Conservation (phyloP, 2,888 invertebrate species). For the Gerosis bhagava region DNA sequence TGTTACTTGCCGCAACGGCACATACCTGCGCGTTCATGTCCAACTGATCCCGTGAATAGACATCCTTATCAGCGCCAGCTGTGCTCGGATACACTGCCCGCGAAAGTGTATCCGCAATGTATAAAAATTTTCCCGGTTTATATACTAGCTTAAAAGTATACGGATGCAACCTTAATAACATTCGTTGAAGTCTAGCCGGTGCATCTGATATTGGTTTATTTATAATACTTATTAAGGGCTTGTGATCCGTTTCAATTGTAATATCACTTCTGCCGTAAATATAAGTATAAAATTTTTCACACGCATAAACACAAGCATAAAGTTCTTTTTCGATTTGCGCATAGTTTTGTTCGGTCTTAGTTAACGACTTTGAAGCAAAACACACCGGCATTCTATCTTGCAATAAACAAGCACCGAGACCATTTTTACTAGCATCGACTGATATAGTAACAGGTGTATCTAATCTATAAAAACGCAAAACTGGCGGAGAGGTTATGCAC, state of each 20-base stretch:
- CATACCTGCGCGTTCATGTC: background rate
- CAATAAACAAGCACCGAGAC: constrained; percentile 30
- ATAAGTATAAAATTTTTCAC: constrained; percentile 23
- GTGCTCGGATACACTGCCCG: constrained; percentile 5
- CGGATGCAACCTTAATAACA: constrained; percentile 25
- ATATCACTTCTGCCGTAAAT: constrained; percentile 17
- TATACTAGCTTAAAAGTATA: constrained; percentile 30
- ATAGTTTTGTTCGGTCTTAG: constrained; percentile 18
- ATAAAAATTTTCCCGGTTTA: constrained; percentile 29
- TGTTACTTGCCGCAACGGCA: background rate
- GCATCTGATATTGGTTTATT: constrained; percentile 30
- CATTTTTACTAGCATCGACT: constrained; percentile 29
- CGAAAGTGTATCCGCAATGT: constrained; percentile 29
- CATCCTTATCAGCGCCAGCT: too few species aligned
- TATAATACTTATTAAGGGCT: constrained; percentile 23
- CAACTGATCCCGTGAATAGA: background rate
- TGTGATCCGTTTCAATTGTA: constrained; percentile 23
- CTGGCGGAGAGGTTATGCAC: background rate
- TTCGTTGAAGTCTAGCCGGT: constrained; percentile 16
- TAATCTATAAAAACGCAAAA: constrained; percentile 5
- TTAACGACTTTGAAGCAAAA: constrained; percentile 25
- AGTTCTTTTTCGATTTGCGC: constrained; percentile 27
- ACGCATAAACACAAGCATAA: constrained; percentile 21
- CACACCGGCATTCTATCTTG: constrained; percentile 25
- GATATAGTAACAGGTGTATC: constrained; percentile 5